Percentiles rank a stretch among this genome's conserved stretches.
Conservation (phyloP, 2,113 vertebrate genomes). For the Hepsetus odoe region DNA sequence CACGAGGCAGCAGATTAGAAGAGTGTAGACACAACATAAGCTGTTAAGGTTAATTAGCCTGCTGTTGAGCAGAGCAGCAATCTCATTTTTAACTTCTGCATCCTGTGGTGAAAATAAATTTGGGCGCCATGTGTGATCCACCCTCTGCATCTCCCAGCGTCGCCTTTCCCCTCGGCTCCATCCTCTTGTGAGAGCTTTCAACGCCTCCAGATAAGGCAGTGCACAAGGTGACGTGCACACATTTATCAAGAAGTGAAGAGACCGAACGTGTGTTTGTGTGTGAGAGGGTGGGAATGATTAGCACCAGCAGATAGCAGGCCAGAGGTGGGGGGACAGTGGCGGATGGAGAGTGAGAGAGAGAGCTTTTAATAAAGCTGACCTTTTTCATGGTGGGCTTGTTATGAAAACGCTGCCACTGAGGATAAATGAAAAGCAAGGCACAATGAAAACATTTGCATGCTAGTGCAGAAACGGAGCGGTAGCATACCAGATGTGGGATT, state of each 20-base stretch:
- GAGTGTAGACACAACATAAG: slow-evolving; percentile 50
- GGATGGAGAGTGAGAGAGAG: slow-evolving; percentile 29
- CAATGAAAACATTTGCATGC: slow-evolving; percentile 16
- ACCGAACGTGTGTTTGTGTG: slow-evolving; percentile 46
- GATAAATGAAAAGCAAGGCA: slow-evolving; percentile 49
- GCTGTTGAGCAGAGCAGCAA: slow-evolving; percentile 43
- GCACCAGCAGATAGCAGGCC: slow-evolving; percentile 30
- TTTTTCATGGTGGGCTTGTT: slow-evolving; percentile 55
- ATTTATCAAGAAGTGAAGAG: slow-evolving; percentile 57
- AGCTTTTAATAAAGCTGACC: slow-evolving; percentile 60
- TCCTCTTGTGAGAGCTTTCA: slow-evolving; percentile 43
- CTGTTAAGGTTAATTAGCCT: slow-evolving; percentile 64
- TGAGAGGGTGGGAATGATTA: slow-evolving; percentile 56
- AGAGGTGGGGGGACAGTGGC: slow-evolving; percentile 20
- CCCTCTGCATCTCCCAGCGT: not conserved
- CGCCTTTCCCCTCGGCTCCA: slow-evolving; percentile 4
- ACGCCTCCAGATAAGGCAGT: slow-evolving; percentile 54
- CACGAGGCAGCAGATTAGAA: slow-evolving; percentile 29
- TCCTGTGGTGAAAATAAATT: slow-evolving; percentile 64
- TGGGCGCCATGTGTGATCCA: slow-evolving; percentile 24
- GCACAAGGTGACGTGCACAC: slow-evolving; percentile 13
- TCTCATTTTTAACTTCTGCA: slow-evolving; percentile 47
- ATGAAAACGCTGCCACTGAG: slow-evolving; percentile 42
- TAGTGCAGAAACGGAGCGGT: not conserved
- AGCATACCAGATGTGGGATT: not conserved